Base-by-base conservation (phyloP, 2,888 invertebrate genomes). In the Apamea anceps region DNA sequence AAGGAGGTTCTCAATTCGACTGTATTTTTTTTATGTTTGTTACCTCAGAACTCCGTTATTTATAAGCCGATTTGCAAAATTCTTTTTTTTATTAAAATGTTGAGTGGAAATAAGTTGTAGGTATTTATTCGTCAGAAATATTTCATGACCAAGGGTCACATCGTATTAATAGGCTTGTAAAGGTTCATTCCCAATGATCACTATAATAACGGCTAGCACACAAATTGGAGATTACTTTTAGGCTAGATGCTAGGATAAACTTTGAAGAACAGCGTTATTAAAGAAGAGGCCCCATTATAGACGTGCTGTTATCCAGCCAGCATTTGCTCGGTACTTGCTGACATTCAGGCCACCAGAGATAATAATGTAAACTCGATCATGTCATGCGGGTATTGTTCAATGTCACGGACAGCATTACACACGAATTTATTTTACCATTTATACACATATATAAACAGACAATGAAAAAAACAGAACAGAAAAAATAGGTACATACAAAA, bases 311-410 rank as follows among this genome's bases (percentile, higher is more conserved):
- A 73, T 63, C 8, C 45, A 48, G 25, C 45, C 21, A 37, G 32
- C 28, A 81, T n/a, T 60, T 42, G 3, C 8, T 42, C 15, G 28
- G n/a, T 70, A 65, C 21, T 54, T 12, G 25, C 37, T 51, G 8
- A 32, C n/a, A 81, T 80, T 60, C 51, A 85, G 82, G 82, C 37
- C 86, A 73, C 48, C 1, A 72, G 42, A 81, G 18, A 60, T 54
- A 80, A 28, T 72, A 60, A 84, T 81, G 51, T 37, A 45, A 57
- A 80, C 32, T 80, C 18, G 25, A 60, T 71, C 71, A 85, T 80
- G 66, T 37, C 54, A 85, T 85, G 72, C 62, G 81, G 81, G 81
- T 72, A 85, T 66, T 80, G 51, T 28, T 80, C 71, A 66, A 80
- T 51, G 51, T 80, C 81, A 85, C 8, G 60, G 32, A 57, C 63